Evolutionary conservation across 1,140 invertebrate species (phyloP).

Genomic region (Steinernema feltiae): DNA sequence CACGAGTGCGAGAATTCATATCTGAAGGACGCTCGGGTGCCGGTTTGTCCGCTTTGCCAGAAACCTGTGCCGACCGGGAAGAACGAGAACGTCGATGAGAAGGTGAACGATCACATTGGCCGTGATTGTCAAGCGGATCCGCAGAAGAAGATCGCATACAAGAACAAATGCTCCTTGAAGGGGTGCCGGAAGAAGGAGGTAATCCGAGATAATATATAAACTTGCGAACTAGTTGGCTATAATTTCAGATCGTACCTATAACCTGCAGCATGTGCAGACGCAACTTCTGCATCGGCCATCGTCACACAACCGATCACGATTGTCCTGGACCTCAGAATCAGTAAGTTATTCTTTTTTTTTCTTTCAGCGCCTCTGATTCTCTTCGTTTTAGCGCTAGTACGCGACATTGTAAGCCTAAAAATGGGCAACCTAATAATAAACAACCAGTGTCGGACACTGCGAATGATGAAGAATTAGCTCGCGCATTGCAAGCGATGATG

Average conservation of each 20-base stretch:
- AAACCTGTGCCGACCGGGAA: slow-evolving; percentile 32
- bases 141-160: neutral
- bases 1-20: slow-evolving; percentile 26
- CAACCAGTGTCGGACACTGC: neutral
- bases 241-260: neutral
- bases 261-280: neutral
- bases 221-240: neutral
- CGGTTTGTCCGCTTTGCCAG: slow-evolving; percentile 34
- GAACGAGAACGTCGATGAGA: slow-evolving; percentile 25
- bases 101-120: slow-evolving; percentile 31
- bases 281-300: neutral
- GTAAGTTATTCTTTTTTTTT: neutral
- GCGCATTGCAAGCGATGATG: neutral
- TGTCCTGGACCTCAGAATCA: neutral
- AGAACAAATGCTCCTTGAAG: neutral
- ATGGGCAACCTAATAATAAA: no score
- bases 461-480: neutral
- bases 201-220: neutral
- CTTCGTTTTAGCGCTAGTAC: no score
- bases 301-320: neutral
- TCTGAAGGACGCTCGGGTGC: slow-evolving; percentile 32
- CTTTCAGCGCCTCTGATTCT: neutral
- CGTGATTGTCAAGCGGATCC: slow-evolving; percentile 33
- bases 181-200: slow-evolving; percentile 6
- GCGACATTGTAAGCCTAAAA: no score